Evolutionary conservation across 2,888 invertebrate species (phyloP), one percentile per base, ranked within the genome.

Genomic region (Eupithecia vulgata): DNA sequence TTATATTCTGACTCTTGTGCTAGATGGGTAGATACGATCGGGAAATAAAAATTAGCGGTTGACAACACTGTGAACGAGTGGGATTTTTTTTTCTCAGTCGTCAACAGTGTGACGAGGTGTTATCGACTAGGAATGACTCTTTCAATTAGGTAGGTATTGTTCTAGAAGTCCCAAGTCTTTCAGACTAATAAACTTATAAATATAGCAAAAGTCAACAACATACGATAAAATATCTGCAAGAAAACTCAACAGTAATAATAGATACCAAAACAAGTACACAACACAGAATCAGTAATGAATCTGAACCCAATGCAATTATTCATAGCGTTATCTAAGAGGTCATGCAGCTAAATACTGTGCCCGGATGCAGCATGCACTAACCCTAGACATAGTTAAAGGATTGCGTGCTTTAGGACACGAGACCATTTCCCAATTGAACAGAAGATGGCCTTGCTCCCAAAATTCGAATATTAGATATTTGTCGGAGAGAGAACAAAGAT

Each of bases 311-410:
- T 65, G 68, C 57, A 76, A 70, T 52, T 70, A 59, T 68, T 65
- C 48, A 62, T 40, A 75, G 70, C 72, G 74, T 70, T 70, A 70
- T 77, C 79, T 68, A 75, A 76, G 74, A 81, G 76, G 67, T 71
- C 79, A 81, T 81, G 80, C 77, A 79, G 78, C 73, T 72, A 76
- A 75, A 71, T 68, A 73, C 67, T 77, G 76, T 72, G 76, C 76
- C 30, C 75, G 21, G 81, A 82, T 82, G 83, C 83, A 78, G 61
- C 83, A 80, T 82, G 83, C 83, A 70, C 35, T 64, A 62, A 64
- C 71, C 68, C 57, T 45, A 70, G 13, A 42, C n/a, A n/a, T 35
- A 64, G 67, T 64, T 74, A 77, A 72, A 45, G 30, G 37, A 64
- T 70, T 67, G 45, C 72, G 48, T 71, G 68, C 67, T 69, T 35